Evolutionary conservation across 2,888 invertebrate species (phyloP), one percentile per base, ranked within the genome.

Genomic region (Micoletzkya japonica): DNA sequence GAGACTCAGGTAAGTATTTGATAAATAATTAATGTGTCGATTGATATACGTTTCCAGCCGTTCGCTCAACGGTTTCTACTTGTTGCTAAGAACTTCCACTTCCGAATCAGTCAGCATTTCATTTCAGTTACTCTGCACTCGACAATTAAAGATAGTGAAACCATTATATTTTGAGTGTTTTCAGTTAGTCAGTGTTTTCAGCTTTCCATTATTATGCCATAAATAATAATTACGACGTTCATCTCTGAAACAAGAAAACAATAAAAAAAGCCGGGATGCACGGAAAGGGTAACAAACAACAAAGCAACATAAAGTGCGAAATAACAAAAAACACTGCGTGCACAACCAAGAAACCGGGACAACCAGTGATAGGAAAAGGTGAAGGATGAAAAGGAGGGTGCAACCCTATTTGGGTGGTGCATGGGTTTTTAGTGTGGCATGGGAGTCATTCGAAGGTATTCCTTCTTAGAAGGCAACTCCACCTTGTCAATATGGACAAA

Each of bases 381-480:
- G 44, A 14, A 44, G 44, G 10, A 44, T 44, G 14, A 44, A 44
- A 14, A 10, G 20, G 20, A 14, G 14, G 44, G 20, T 32, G 37
- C 39, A 60, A 24, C 44, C 39, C 20, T 14, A n/a, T n/a, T n/a
- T n/a, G n/a, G n/a, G n/a, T n/a, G n/a, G n/a, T n/a, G n/a, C n/a
- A n/a, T n/a, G n/a, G n/a, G n/a, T n/a, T n/a, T n/a, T n/a, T n/a
- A n/a, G n/a, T n/a, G 20, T 6, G 67, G 67, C 59, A 68, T 50
- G 17, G 74, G 61, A 32, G 78, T 76, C 44, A 72, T 57, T 44
- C 82, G 78, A 30, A 83, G 54, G 63, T 83, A 83, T 14, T 72
- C 30, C 61, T 80, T 82, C 50, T 81, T 79, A 52, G 82, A 83
- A n/a, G 83, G 83, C 44, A 83, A 70, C 32, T 77, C 72, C 34